A percentile compares a stretch with the other conserved stretches of the same genome.
These are phyloP conservation scores for Alosa alosa DNA, from an alignment of 2,113 vertebrate species.

Conservation along the genomic window DNA sequence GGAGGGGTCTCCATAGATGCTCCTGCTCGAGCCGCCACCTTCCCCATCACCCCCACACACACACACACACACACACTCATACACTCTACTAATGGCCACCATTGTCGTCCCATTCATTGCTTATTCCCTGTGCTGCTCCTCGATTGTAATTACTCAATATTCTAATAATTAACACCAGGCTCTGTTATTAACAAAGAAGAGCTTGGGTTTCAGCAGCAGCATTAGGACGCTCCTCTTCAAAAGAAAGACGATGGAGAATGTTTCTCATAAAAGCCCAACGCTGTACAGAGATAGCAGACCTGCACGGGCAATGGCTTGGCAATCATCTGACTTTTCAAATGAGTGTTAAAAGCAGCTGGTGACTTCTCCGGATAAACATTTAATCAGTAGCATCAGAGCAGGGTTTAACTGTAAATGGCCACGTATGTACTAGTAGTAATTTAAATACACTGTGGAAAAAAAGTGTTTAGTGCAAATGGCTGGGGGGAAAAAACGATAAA, in stretches of 20 bases:
- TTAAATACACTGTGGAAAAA: slow-evolving; percentile 8
- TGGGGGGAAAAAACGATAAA: slow-evolving; percentile 25
- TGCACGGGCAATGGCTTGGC: not conserved
- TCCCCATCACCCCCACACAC: slow-evolving; percentile 31
- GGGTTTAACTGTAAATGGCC: not conserved
- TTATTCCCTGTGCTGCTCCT: slow-evolving; percentile 33
- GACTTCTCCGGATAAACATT: not conserved
- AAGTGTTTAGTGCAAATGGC: slow-evolving; percentile 25
- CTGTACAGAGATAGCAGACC: not conserved
- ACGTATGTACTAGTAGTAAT: slow-evolving; percentile 7
- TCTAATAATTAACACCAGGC: slow-evolving; percentile 43
- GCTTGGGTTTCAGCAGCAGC: not conserved
- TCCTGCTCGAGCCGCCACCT: slow-evolving; percentile 28
- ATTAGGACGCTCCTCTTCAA: not conserved
- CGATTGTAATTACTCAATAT: slow-evolving; percentile 41
- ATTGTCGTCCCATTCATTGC: slow-evolving; percentile 39
- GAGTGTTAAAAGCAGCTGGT: not conserved
- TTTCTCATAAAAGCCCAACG: not conserved
- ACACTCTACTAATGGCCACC: slow-evolving; percentile 33
- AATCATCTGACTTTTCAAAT: not conserved
- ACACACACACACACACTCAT: not conserved
- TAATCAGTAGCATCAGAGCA: not conserved
- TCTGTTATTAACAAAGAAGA: slow-evolving; percentile 32
- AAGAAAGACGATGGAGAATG: not conserved
- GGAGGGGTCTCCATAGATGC: slow-evolving; percentile 41